Conservation (phyloP, 2,797 vertebrate species). For the Enteromius radiatus region DNA sequence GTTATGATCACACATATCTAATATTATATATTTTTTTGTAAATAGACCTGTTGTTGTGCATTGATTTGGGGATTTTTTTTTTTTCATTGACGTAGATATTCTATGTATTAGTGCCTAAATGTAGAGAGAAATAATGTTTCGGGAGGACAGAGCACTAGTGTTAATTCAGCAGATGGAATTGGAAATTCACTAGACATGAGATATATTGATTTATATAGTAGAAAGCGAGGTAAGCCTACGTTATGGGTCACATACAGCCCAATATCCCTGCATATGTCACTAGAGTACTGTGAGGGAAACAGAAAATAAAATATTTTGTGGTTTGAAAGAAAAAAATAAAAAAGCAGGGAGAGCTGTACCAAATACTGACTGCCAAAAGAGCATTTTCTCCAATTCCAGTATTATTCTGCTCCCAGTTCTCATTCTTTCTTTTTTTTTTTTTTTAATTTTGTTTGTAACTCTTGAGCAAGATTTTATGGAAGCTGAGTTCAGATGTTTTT, state of each 20-base stretch:
- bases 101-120: constrained; percentile 78
- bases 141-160: constrained; percentile 71
- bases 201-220: constrained; percentile 18
- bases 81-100: constrained; percentile 67
- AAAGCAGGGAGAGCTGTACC: constrained; percentile 48
- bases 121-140: constrained; percentile 75
- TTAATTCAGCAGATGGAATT: constrained; percentile 50
- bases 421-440: background rate
- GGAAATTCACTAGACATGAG: constrained; percentile 22
- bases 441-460: constrained; percentile 15
- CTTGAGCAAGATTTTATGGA: constrained; percentile 20
- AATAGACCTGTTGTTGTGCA: constrained; percentile 68
- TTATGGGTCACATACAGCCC: background rate
- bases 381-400: constrained; percentile 52
- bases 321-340: constrained; percentile 4
- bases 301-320: constrained; percentile 26
- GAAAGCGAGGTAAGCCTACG: constrained; percentile 30
- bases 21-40: constrained; percentile 71
- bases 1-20: constrained; percentile 56
- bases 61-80: constrained; percentile 66
- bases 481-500: constrained; percentile 27
- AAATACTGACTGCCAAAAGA: constrained; percentile 58
- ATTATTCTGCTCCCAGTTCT: constrained; percentile 34
- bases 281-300: constrained; percentile 14
- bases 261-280: background rate